Evolutionary conservation across 2,113 vertebrate species (phyloP), one percentile per base, ranked within the genome.

Genomic region (Gymnobelideus leadbeateri): DNA sequence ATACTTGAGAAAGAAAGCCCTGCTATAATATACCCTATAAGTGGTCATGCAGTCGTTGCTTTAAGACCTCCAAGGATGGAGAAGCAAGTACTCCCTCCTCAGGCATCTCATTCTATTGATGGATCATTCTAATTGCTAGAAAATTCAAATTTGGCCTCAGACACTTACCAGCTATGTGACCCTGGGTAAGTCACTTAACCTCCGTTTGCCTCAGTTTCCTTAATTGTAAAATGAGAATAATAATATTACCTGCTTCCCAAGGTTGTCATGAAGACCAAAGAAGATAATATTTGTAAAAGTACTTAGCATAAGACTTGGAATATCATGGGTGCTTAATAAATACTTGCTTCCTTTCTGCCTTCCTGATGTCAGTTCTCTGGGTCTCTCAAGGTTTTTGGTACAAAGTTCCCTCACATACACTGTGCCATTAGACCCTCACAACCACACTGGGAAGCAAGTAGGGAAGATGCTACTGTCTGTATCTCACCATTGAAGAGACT

Each of bases 391-490:
- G 43, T 84, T 84, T 8, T 43, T 43, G 68, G n/a, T 43, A 43
- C n/a, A n/a, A 84, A 3, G 68, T 43, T 84, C n/a, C 19, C 19
- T 43, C 6, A n/a, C 19, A 21, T 43, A 43, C n/a, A 43, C 21
- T 2, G 19, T n/a, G n/a, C 19, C 16, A 43, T n/a, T 84, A 84
- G 37, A 21, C 1, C 16, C 68, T 84, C 68, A 28, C 21, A 43
- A 0, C 16, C 26, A 47, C 43, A 37, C 1, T 8, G 12, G 31
- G 8, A 89, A 12, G 0, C 5, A 28, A 28, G 8, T 0, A 0
- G 26, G 84, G 57, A 3, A 0, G n/a, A 52, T 8, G 43, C 5
- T 3, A 14, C 37, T 31, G 24, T 47, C 46, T 53, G 57, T 5
- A 0, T 91, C 50, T 51, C 24, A 3, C 0, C 16, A 91, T 16